A percentile compares a stretch with the other conserved stretches of the same genome.
Conservation (phyloP, 2,113 vertebrate species). For the Etia nguti region DNA sequence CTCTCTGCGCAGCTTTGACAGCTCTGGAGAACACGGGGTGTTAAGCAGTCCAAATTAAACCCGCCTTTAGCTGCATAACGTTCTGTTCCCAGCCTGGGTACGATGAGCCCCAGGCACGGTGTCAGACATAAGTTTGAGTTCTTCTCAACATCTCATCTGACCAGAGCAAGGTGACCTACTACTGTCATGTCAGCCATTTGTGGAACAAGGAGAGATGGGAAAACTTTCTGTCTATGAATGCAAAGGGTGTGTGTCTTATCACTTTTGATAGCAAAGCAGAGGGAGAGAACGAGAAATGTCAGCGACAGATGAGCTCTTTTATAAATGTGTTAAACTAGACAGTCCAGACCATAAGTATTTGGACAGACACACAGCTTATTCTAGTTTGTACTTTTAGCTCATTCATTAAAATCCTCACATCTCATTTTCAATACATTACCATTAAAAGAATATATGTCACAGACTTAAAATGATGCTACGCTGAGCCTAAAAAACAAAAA, state of each 20-base stretch:
- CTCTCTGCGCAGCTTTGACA: constrained; percentile 24
- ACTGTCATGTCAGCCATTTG: constrained; percentile 25
- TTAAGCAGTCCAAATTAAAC: constrained; percentile 45
- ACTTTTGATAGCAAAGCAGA: background rate
- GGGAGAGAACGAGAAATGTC: background rate
- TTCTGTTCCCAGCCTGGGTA: constrained; percentile 50
- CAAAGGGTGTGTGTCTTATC: background rate
- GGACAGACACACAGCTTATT: background rate
- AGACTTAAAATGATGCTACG: background rate
- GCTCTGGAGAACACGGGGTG: constrained; percentile 30
- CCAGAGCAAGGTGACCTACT: constrained; percentile 49
- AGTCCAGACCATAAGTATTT: background rate
- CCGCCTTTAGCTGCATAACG: constrained; percentile 33
- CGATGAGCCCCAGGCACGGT: constrained; percentile 15
- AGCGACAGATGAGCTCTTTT: background rate
- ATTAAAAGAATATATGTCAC: background rate
- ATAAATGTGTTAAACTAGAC: background rate
- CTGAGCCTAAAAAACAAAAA: background rate
- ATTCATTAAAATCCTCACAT: background rate
- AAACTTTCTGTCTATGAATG: background rate
- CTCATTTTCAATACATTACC: background rate
- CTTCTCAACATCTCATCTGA: constrained; percentile 22
- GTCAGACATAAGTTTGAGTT: constrained; percentile 21
- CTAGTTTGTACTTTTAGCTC: background rate
- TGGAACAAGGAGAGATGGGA: background rate